These are phyloP conservation scores for Conops quadrifasciatus DNA, from an alignment of 2,888 invertebrate species.

Conservation along the genomic window DNA sequence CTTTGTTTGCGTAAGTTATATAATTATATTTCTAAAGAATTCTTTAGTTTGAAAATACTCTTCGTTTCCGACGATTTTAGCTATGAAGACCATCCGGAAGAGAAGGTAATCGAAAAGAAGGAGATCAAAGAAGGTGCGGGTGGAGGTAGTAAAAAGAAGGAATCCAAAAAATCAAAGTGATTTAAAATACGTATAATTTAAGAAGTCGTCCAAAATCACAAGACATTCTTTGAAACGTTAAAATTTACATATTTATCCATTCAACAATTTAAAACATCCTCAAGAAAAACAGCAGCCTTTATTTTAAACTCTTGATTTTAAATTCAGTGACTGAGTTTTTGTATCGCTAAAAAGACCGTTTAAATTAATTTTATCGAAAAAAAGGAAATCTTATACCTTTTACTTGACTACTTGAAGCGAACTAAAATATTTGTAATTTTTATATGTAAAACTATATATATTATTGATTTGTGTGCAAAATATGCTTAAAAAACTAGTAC, in stretches of 20 bases:
- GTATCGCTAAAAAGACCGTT: conserved; percentile 7
- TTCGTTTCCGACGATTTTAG: conserved; percentile 59
- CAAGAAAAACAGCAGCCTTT: conserved; percentile 10
- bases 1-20: conserved; percentile 84
- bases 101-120: conserved; percentile 64
- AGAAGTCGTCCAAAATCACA: conserved; percentile 40
- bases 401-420: background rate
- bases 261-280: conserved; percentile 9
- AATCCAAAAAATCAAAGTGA: conserved; percentile 63
- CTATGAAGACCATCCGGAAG: conserved; percentile 75
- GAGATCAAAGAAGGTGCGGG: conserved; percentile 56
- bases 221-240: conserved; percentile 41
- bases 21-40: background rate
- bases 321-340: conserved; percentile 15
- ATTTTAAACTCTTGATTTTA: conserved; percentile 28
- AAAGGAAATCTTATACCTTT: background rate
- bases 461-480: conserved; percentile 2
- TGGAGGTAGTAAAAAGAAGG: conserved; percentile 61
- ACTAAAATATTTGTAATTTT: background rate
- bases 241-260: conserved; percentile 42
- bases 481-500: conserved; percentile 20
- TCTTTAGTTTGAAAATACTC: background rate
- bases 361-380: too few relatives aligned
- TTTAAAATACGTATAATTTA: conserved; percentile 39
- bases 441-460: conserved; percentile 5